Base-by-base conservation (phyloP, 2,113 vertebrate genomes). In the Corythornis madagascariensis region DNA sequence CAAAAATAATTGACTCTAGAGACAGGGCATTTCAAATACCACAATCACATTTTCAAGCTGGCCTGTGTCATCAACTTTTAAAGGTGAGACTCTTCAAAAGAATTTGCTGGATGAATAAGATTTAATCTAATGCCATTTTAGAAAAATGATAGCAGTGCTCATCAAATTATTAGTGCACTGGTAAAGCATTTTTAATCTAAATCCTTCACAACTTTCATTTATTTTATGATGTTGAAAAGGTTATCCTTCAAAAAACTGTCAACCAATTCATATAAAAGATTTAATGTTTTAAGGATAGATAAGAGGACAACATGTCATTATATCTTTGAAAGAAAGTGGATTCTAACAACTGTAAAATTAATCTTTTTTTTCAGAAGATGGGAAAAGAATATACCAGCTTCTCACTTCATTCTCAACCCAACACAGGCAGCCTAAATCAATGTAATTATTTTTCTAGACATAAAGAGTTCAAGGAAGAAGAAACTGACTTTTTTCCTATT, bases 171-270 rank as follows among this genome's bases (percentile, higher is more conserved):
- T 96, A 96, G 93, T 92, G 95, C 95, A 93, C 53, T 92, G 90
- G 89, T 94, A 96, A 96, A 96, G 86, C 91, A 94, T 94, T 97
- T 95, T 94, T 76, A 96, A 95, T 96, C 89, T 92, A 96, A 97
- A 97, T 95, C 94, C 91, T 95, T 97, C 95, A 92, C 83, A 57
- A 88, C 91, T 94, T 96, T 88, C 94, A 96, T 96, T 96, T 94
- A 96, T 96, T 97, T 97, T 96, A 97, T 95, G 95, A 96, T 97
- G 92, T 89, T 97, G 91, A 95, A 98, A 98, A 98, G 97, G 97
- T 98, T 98, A 98, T 97, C 95, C 95, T 96, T 97, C 94, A 97
- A 94, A 94, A 97, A 97, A 93, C 90, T 95, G 93, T 97, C 96
- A 97, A 96, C 93, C 93, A 94, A 96, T 98, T 96, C 90, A 92